Conservation (phyloP, 2,888 invertebrate genomes). For the Hydrotaea diabolus region DNA sequence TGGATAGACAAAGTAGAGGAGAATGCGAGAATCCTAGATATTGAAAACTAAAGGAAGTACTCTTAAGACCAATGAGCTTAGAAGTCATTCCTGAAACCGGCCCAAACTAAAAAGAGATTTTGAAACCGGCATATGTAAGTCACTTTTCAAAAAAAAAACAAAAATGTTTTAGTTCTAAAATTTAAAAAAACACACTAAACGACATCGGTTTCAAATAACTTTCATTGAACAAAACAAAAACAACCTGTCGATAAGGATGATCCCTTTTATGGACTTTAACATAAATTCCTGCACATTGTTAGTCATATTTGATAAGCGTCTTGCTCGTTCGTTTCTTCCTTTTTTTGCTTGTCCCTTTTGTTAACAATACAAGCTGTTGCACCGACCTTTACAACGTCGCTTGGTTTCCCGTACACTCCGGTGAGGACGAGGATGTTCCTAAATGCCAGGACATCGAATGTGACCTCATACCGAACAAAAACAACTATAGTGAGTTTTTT, state of each 20-base stretch:
- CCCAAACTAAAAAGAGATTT: no score
- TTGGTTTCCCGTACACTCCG: background rate
- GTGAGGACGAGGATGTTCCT: background rate
- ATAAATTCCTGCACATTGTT: conserved; percentile 28
- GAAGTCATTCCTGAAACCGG: no score
- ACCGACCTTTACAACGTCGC: conserved; percentile 53
- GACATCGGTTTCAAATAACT: background rate
- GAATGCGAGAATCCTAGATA: no score
- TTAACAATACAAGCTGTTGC: conserved; percentile 63
- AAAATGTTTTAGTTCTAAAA: no score
- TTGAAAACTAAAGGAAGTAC: no score
- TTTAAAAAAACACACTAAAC: background rate
- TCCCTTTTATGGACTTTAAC: conserved; percentile 4
- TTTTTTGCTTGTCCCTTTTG: background rate
- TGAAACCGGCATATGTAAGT: no score
- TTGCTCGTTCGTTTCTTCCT: background rate
- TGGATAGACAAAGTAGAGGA: no score
- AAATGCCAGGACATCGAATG: conserved; percentile 6
- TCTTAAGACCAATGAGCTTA: no score
- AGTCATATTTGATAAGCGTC: conserved; percentile 12
- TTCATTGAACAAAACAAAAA: background rate
- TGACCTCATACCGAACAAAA: background rate
- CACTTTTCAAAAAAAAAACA: no score
- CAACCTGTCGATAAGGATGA: background rate
- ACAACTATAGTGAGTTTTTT: background rate